Evolutionary conservation across 2,113 vertebrate species (phyloP).

Genomic region (Cynoglossus semilaevis): DNA sequence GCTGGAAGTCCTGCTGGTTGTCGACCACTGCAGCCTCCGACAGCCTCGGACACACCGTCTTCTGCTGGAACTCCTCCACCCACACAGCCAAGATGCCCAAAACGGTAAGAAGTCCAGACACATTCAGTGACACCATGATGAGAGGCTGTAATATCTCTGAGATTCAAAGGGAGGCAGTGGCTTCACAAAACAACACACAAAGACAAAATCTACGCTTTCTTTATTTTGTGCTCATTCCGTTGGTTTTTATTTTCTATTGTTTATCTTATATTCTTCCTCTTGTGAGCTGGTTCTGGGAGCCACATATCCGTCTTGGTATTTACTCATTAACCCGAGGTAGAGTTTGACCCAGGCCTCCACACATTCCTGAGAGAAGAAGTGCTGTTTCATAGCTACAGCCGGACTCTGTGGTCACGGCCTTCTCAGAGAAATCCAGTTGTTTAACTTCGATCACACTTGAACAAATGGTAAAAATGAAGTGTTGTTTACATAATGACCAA

Average conservation of each 20-base stretch:
- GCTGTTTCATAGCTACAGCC: background rate
- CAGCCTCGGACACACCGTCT: constrained; percentile 46
- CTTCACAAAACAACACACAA: background rate
- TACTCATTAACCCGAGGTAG: constrained; percentile 76
- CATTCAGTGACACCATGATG: background rate
- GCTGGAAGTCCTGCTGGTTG: constrained; percentile 44
- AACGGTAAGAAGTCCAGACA: constrained; percentile 71
- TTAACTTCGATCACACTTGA: background rate
- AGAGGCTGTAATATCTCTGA: background rate
- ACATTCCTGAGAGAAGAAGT: constrained; percentile 35
- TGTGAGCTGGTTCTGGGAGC: constrained; percentile 23
- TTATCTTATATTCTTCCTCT: background rate
- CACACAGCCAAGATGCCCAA: constrained; percentile 81
- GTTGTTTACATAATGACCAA: too few species aligned
- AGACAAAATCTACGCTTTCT: background rate
- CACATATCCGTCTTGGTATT: constrained; percentile 38
- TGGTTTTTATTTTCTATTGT: background rate
- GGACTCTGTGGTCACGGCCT: background rate
- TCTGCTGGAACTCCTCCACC: constrained; percentile 33
- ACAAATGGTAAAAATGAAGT: too few species aligned
- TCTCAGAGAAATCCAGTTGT: too few species aligned
- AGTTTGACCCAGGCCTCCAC: constrained; percentile 61
- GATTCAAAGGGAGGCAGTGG: background rate
- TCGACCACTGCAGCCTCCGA: constrained; percentile 51
- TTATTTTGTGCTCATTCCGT: background rate